Percentiles rank a stretch among this genome's conserved stretches.
Evolutionary conservation across 2,888 invertebrate genomes (phyloP).

Genomic region (Argyra leucocephala): DNA sequence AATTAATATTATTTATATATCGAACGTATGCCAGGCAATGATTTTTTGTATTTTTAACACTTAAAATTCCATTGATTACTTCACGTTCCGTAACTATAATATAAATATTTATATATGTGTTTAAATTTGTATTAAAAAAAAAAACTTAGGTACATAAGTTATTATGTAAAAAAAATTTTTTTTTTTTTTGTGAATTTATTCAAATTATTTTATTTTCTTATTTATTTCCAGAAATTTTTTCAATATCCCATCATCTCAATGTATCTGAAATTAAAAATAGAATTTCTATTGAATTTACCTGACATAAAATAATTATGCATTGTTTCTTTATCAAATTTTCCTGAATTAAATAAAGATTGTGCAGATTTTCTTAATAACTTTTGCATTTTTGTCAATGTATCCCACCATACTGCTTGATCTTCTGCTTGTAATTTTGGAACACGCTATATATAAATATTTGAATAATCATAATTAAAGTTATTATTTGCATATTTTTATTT

Average conservation of each 20-base stretch:
- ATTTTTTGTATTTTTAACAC: slow-evolving; percentile 87
- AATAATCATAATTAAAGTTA: not conserved
- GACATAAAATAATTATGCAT: slow-evolving; percentile 99
- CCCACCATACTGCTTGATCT: slow-evolving; percentile 97
- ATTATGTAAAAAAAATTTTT: too few species aligned
- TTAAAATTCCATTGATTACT: slow-evolving; percentile 89
- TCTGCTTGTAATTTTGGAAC: slow-evolving; percentile 92
- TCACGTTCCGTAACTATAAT: slow-evolving; percentile 88
- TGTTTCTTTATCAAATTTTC: slow-evolving; percentile 80
- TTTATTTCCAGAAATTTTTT: too few species aligned
- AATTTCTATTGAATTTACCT: slow-evolving; percentile 56
- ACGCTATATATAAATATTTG: slow-evolving; percentile 47
- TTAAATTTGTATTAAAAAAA: not conserved
- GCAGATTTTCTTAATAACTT: slow-evolving; percentile 87
- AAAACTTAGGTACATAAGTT: too few species aligned
- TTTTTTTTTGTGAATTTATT: too few species aligned
- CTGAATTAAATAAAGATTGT: slow-evolving; percentile 68
- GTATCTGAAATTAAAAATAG: too few species aligned
- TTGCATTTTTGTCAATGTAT: slow-evolving; percentile 89
- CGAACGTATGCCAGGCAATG: slow-evolving; percentile 90
- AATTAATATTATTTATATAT: slow-evolving; percentile 94
- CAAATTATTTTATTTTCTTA: too few species aligned
- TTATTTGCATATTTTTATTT: too few species aligned
- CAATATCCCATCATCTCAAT: too few species aligned
- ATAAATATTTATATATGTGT: not conserved